Conservation (phyloP, 1,140 invertebrate species). For the Pogonognathellus flavescens region DNA sequence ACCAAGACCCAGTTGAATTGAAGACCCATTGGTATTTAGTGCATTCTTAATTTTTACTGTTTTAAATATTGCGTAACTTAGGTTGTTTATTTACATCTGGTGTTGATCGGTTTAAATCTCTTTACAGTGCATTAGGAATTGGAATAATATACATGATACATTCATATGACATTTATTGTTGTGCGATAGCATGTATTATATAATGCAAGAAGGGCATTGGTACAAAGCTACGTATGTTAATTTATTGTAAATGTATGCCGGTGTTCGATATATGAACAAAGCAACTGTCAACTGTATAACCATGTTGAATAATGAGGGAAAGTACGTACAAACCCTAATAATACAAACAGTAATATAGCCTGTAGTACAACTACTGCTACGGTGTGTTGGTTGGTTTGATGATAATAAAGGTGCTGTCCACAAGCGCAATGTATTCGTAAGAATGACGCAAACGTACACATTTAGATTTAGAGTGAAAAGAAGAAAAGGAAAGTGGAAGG, state of each 20-base stretch:
- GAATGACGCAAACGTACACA: not conserved
- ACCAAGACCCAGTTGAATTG: too few species aligned
- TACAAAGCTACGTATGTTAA: not conserved
- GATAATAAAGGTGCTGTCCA: slow-evolving; percentile 12
- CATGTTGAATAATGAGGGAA: not conserved
- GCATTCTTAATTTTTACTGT: too few species aligned
- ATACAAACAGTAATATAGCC: too few species aligned
- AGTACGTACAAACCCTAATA: not conserved
- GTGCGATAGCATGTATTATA: not conserved
- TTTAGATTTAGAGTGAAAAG: not conserved
- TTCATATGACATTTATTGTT: not conserved
- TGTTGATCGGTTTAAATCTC: too few species aligned
- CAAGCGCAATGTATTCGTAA: not conserved
- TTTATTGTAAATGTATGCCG: not conserved
- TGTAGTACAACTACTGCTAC: too few species aligned
- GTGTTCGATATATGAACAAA: not conserved
- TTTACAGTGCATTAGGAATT: too few species aligned
- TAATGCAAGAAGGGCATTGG: not conserved
- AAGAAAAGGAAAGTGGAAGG: slow-evolving; percentile 31
- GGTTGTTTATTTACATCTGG: too few species aligned
- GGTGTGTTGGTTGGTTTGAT: too few species aligned
- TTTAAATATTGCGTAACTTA: too few species aligned
- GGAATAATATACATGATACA: too few species aligned
- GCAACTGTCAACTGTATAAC: not conserved
- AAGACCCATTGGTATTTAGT: too few species aligned